A percentile compares a stretch with the other conserved stretches of the same genome.
These are phyloP conservation scores for Ochlodes sylvanus DNA, from an alignment of 2,888 invertebrate genomes.

Conservation along the genomic window DNA sequence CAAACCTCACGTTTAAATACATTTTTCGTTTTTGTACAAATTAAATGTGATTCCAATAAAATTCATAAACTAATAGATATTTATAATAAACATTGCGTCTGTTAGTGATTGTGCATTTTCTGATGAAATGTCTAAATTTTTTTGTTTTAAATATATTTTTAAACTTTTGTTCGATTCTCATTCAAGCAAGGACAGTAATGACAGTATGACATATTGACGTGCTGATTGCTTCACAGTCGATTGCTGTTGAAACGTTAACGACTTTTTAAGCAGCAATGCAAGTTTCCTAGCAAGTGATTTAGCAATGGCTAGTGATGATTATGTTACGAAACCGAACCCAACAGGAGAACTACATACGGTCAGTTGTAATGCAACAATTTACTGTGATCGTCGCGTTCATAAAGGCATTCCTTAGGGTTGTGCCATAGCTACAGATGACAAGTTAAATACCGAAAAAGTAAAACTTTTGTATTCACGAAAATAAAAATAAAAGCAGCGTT, in stretches of 20 bases:
- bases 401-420: neutral
- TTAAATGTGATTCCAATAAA: neutral
- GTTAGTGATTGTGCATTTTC: neutral
- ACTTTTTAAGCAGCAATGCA: slow-evolving; percentile 20
- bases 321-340: slow-evolving; percentile 65
- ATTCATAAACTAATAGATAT: neutral
- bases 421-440: no score
- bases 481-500: neutral
- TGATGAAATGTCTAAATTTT: no score
- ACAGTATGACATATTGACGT: neutral
- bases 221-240: slow-evolving; percentile 31
- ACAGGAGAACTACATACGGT: slow-evolving; percentile 57
- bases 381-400: slow-evolving; percentile 64
- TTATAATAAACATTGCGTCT: neutral
- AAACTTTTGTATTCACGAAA: neutral
- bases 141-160: no score
- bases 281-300: slow-evolving; percentile 52
- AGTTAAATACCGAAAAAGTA: no score
- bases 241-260: slow-evolving; percentile 26
- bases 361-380: slow-evolving; percentile 69
- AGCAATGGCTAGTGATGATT: slow-evolving; percentile 59
- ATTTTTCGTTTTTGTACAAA: neutral
- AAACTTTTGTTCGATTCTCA: no score
- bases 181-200: neutral
- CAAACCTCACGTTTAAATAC: neutral